A percentile compares a stretch with the other conserved stretches of the same genome.
Evolutionary conservation across 2,113 vertebrate species (phyloP).

Genomic region (Oceanites oceanicus): DNA sequence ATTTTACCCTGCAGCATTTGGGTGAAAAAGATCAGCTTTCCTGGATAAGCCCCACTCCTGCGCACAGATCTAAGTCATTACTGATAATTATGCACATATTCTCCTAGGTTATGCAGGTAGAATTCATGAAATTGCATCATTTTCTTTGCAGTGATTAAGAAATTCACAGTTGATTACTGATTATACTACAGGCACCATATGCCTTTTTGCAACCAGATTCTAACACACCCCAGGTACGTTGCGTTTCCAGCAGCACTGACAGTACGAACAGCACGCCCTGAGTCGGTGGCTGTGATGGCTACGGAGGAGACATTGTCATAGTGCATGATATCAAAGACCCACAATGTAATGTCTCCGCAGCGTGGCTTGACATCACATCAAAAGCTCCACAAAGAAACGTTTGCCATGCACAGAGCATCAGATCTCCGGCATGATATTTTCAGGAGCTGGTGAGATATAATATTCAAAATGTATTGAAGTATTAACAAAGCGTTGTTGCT

Average conservation of each 20-base stretch:
- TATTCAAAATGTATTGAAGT: neutral
- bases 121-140: slow-evolving; percentile 45
- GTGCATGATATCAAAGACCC: slow-evolving; percentile 24
- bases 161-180: slow-evolving; percentile 64
- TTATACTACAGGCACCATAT: slow-evolving; percentile 20
- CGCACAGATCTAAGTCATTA: neutral
- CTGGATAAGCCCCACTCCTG: neutral
- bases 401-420: neutral
- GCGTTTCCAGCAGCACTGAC: slow-evolving; percentile 3
- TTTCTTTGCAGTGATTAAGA: slow-evolving; percentile 62
- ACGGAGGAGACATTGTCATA: slow-evolving; percentile 30
- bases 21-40: neutral
- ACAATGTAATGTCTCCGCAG: neutral
- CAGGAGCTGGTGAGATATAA: neutral
- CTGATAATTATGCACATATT: slow-evolving; percentile 35
- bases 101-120: slow-evolving; percentile 36
- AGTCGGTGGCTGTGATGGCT: slow-evolving; percentile 47
- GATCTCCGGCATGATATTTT: neutral
- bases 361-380: slow-evolving; percentile 33
- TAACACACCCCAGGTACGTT: slow-evolving; percentile 16
- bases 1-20: neutral
- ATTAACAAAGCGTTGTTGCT: neutral
- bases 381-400: slow-evolving; percentile 22
- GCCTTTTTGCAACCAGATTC: slow-evolving; percentile 36
- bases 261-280: neutral